phyloP scores from a whole-genome alignment of 2,797 vertebrate species.

The Muscicapa striata region DNA sequence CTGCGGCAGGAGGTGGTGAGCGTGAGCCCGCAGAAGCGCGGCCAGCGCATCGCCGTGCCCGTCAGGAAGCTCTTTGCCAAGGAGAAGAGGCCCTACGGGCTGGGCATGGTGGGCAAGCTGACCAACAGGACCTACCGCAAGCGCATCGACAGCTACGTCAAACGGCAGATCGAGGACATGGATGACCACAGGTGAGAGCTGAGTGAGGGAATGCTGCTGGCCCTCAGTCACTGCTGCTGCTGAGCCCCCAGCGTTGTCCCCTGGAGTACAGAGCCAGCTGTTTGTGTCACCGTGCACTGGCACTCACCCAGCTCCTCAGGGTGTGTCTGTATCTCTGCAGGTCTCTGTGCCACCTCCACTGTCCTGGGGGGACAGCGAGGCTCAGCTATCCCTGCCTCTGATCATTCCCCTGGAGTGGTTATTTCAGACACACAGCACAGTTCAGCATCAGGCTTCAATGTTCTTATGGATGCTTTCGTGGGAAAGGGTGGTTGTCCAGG shows the following conservation, averaged over 20 bases:
- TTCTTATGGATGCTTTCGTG: not conserved
- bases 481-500: not conserved
- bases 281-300: not conserved
- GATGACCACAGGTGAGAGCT: slow-evolving; percentile 89
- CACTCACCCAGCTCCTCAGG: fast-evolving
- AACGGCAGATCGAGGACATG: slow-evolving; percentile 97
- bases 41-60: slow-evolving; percentile 88
- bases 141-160: slow-evolving; percentile 92
- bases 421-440: not conserved
- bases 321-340: not conserved
- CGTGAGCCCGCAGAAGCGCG: slow-evolving; percentile 81
- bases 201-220: not conserved
- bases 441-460: not conserved
- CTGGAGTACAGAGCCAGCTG: not conserved
- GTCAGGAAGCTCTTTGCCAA: slow-evolving; percentile 93
- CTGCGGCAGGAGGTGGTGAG: slow-evolving; percentile 93
- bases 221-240: not conserved
- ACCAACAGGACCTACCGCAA: slow-evolving; percentile 97
- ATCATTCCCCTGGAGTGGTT: fast-evolving
- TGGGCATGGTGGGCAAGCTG: slow-evolving; percentile 95
- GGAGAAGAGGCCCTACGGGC: slow-evolving; percentile 94
- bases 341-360: not conserved
- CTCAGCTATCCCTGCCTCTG: not conserved
- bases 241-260: not conserved
- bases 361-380: not conserved